Conservation (phyloP, 1,140 invertebrate species). For the Drosophila pruinosa region DNA sequence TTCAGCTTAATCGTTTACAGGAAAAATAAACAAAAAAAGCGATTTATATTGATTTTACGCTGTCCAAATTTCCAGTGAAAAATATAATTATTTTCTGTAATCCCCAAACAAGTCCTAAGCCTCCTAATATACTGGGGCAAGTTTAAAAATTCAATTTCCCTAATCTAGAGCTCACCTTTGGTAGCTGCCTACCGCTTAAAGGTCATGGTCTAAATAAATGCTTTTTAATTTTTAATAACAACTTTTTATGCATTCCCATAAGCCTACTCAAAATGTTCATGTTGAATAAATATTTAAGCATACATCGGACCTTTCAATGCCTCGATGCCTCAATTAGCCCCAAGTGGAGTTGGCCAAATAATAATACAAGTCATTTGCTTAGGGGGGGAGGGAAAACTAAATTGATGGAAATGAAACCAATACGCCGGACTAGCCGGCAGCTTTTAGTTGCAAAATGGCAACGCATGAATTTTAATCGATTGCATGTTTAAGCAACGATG, state of each 20-base stretch:
- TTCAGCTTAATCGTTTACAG: too few relatives aligned
- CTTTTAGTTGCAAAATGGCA: constrained; percentile 3
- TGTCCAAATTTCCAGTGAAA: neutral
- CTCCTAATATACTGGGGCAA: neutral
- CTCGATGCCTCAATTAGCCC: constrained; percentile 2
- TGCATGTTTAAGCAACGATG: constrained; percentile 11
- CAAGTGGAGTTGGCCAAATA: neutral
- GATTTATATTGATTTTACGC: neutral
- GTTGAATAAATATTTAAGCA: constrained; percentile 28
- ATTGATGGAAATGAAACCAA: constrained; percentile 1
- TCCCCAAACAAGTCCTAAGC: neutral
- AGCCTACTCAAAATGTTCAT: neutral
- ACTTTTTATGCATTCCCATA: neutral
- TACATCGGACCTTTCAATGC: neutral
- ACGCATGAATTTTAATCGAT: constrained; percentile 40
- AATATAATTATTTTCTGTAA: neutral
- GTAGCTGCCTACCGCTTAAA: neutral
- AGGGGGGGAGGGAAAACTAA: neutral
- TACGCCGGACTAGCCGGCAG: neutral
- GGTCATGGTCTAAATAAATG: neutral
- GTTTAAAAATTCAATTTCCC: constrained; percentile 21
- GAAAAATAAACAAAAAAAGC: neutral
- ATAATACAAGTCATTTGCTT: constrained; percentile 24
- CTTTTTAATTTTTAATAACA: constrained; percentile 10
- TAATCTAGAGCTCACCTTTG: neutral